Conservation (phyloP, 2,113 vertebrate genomes). For the Leptobrachium ailaonicum region DNA sequence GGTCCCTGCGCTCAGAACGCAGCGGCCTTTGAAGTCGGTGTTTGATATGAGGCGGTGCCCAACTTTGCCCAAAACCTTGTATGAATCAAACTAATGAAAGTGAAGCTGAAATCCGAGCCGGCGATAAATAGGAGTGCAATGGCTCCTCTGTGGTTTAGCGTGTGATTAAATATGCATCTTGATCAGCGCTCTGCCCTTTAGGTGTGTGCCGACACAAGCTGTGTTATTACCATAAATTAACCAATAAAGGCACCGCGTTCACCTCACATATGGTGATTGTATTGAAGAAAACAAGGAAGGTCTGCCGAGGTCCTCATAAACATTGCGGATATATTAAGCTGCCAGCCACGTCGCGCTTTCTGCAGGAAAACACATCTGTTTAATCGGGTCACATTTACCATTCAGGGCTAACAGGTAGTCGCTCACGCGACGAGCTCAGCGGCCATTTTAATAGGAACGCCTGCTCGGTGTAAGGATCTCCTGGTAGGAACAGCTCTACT, state of each 20-base stretch:
- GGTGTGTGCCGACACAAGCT: background rate
- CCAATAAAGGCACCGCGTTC: background rate
- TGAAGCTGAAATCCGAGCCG: background rate
- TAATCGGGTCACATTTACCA: background rate
- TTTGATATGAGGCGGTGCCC: background rate
- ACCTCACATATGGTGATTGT: background rate
- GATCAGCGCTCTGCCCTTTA: background rate
- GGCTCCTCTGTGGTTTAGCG: background rate
- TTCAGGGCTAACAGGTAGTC: background rate
- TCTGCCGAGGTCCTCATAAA: slow-evolving; percentile 1
- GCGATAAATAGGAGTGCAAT: background rate
- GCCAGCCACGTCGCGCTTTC: background rate
- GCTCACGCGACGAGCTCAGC: no score
- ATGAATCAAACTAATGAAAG: background rate
- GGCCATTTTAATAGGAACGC: no score
- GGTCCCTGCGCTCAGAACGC: background rate
- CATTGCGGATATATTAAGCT: background rate
- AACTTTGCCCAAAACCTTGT: background rate
- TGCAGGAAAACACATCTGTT: background rate
- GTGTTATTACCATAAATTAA: background rate
- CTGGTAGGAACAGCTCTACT: no score
- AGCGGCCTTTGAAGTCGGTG: background rate
- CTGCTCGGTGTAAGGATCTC: no score
- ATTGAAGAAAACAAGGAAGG: background rate
- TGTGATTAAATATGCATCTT: slow-evolving; percentile 9